phyloP scores from a whole-genome alignment of 2,797 vertebrate genomes.

The Halcyon chelicuti region DNA sequence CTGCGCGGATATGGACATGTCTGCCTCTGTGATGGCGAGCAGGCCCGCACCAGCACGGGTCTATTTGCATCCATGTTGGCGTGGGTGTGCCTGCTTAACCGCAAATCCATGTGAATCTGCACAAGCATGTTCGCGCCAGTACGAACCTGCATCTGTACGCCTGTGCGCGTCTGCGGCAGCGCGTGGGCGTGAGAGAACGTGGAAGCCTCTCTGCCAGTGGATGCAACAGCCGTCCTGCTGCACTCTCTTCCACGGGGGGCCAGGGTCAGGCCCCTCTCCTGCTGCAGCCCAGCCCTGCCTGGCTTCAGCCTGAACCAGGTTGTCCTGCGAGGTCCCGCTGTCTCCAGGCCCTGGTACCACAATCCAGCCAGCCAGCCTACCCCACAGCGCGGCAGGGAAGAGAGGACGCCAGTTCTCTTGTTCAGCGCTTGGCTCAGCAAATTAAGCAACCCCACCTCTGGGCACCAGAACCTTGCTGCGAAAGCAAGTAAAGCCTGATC shows the following conservation, averaged over 20 bases:
- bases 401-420: not conserved
- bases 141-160: not conserved
- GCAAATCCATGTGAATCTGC: not conserved
- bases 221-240: rapidly evolving
- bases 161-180: not conserved
- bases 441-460: not conserved
- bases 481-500: constrained; percentile 8
- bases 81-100: constrained; percentile 1
- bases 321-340: rapidly evolving
- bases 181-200: not conserved
- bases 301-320: not conserved
- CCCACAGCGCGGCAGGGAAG: not conserved
- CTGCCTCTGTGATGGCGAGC: not conserved
- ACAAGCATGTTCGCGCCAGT: not conserved
- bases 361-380: not conserved
- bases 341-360: not conserved
- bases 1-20: not conserved
- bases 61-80: not conserved
- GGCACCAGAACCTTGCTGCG: not conserved
- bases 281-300: not conserved
- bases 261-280: not conserved
- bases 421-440: not conserved
- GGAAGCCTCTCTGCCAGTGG: not conserved
- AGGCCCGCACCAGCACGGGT: not conserved
- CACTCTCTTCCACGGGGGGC: not conserved